Conservation (phyloP, 2,888 invertebrate genomes). For the Caenorhabditis macrosperma region DNA sequence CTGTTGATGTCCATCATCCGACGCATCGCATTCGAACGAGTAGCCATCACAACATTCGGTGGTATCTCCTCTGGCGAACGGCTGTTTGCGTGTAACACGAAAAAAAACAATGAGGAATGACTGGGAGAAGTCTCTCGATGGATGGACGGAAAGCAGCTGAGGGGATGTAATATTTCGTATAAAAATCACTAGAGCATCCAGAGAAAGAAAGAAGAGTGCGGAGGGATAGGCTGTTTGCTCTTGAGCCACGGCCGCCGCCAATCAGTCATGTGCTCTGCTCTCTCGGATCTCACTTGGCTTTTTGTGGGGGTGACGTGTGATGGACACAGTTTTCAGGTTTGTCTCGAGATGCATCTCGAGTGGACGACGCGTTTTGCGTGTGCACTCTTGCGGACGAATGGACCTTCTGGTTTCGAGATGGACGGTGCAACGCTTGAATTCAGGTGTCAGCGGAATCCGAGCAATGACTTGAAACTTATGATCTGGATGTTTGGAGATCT, state of each 20-base stretch:
- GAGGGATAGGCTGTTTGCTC: constrained; percentile 41
- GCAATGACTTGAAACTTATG: too few relatives aligned
- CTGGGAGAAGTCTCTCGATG: too few relatives aligned
- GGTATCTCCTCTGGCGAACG: neutral
- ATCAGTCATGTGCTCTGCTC: constrained; percentile 47
- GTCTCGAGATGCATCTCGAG: constrained; percentile 31
- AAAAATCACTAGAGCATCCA: constrained; percentile 32
- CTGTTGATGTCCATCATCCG: constrained; percentile 17
- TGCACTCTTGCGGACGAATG: neutral
- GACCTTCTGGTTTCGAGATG: neutral
- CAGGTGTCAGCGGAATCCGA: too few relatives aligned
- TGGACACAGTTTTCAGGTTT: constrained; percentile 44
- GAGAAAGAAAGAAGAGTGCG: constrained; percentile 21
- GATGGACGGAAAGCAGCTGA: neutral
- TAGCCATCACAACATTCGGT: constrained; percentile 20
- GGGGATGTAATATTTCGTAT: constrained; percentile 47
- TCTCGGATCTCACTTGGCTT: neutral
- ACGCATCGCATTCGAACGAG: constrained; percentile 29
- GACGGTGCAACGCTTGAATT: neutral
- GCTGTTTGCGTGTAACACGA: constrained; percentile 1
- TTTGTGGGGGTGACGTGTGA: constrained; percentile 25
- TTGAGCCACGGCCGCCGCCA: constrained; percentile 28
- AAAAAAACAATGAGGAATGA: constrained; percentile 41
- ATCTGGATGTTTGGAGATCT: too few relatives aligned
- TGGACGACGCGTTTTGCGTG: neutral